These are phyloP conservation scores for Drosophila bipectinata DNA, from an alignment of 1,140 invertebrate species.

Conservation along the genomic window DNA sequence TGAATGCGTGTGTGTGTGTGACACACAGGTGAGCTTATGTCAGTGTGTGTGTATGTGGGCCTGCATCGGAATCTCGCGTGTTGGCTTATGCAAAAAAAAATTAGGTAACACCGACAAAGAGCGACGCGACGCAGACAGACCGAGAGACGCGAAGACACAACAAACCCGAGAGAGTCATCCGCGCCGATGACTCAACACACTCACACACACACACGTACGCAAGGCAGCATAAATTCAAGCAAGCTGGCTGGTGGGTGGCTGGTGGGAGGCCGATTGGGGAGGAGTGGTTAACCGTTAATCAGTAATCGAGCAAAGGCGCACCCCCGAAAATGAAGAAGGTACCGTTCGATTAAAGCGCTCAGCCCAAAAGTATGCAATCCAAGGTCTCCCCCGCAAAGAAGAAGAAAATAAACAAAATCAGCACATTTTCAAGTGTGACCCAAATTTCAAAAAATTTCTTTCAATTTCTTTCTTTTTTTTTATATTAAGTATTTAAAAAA, in stretches of 20 bases:
- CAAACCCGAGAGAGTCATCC: not conserved
- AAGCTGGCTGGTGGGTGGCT: not conserved
- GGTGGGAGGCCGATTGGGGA: not conserved
- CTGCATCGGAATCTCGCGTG: constrained; percentile 40
- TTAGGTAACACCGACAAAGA: constrained; percentile 45
- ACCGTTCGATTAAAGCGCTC: constrained; percentile 14
- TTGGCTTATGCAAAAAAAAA: constrained; percentile 41
- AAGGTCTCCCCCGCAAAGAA: not conserved
- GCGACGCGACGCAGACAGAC: constrained; percentile 8
- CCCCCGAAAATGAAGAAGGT: constrained; percentile 13
- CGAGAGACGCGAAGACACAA: constrained; percentile 1
- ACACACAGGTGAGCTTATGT: not conserved
- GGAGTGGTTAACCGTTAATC: constrained; percentile 1
- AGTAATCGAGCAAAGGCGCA: not conserved
- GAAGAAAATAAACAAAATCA: not conserved
- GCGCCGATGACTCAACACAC: constrained; percentile 32
- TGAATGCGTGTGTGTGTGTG: constrained; percentile 18
- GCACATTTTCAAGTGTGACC: constrained; percentile 3
- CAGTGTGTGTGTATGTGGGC: constrained; percentile 1
- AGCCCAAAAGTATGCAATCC: constrained; percentile 68
- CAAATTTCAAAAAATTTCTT: not conserved
- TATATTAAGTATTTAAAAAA: too few species aligned
- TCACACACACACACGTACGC: not conserved
- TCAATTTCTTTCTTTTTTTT: not conserved
- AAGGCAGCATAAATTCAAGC: not conserved